Evolutionary conservation across 2,797 vertebrate species (phyloP), one percentile per base, ranked within the genome.

Genomic region (Dryobates pubescens): DNA sequence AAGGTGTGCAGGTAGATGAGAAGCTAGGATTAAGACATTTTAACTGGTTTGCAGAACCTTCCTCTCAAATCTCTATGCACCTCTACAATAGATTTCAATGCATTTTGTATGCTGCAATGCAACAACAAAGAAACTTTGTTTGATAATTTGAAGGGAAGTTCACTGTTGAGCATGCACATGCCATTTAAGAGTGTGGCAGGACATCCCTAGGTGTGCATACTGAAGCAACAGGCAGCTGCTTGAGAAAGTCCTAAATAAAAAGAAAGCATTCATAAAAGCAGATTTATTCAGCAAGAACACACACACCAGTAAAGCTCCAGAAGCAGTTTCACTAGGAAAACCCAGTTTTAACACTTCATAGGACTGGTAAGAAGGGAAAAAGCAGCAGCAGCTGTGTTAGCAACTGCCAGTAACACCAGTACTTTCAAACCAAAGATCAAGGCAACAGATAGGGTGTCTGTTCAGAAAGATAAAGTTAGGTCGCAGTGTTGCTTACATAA

Each of bases 321-420:
- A 23, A 92, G 47, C 34, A 86, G 81, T 58, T 94, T 73, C 79
- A 86, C 88, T 82, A 92, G 86, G 78, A 86, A 87, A 84, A 92
- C n/a, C 14, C n/a, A 43, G 17, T 58, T 85, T 69, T 14, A 85
- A 84, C 12, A 3, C 56, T 82, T 84, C 27, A 83, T 23, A 93
- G 69, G 51, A 89, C 78, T 70, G 54, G 49, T 54, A 88, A 86
- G 76, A 82, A 92, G 38, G 61, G 15, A 84, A 88, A 83, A 85
- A 89, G 85, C 78, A 90, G 75, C 38, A 86, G 67, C 93, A 93
- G 76, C 91, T 93, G 64, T 77, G 93, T 96, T 94, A 95, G 96
- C 86, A 94, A 90, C 94, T 93, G 92, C 89, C 62, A 82, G 75
- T 71, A 92, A 93, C 91, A 38, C 47, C 56, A 47, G 59, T 10